Evolutionary conservation across 2,113 vertebrate species (phyloP), one percentile per base, ranked within the genome.

Genomic region (Lota lota): DNA sequence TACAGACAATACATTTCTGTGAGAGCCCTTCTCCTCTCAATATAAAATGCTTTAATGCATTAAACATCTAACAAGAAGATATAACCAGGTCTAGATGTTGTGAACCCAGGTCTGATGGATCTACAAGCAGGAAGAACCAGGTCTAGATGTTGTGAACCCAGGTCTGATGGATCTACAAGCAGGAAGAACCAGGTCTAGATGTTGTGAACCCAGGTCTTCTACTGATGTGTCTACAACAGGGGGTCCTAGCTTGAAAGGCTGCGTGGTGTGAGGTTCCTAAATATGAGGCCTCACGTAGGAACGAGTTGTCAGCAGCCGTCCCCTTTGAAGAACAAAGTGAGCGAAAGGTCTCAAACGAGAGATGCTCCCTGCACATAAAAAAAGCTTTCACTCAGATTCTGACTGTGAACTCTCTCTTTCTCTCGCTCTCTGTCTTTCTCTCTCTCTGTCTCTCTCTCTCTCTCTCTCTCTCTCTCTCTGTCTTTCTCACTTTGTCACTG

Each of bases 261-360:
- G 28, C 0, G 74, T 61, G 66, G 24, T 67, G 67, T 68, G 67
- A 64, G 60, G 40, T 67, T 72, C 19, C 10, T 20, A 20, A 54
- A 78, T 63, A 68, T 68, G 72, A 15, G n/a, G 66, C 74, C 75
- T 78, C 72, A 66, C 70, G 64, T 40, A 62, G 75, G 15, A 78
- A 33, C 20, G 47, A 66, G 73, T 76, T 66, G 70, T 68, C 40
- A 69, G 60, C 64, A 74, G 67, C 70, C 19, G 58, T 65, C 16
- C 62, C 47, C 80, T 85, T 79, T 83, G 74, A 84, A 82, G 80
- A 79, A 72, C 67, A 77, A 64, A 81, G 61, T 22, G 67, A 76
- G 83, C 74, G 64, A 80, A 76, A 78, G 57, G 56, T 63, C 47
- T 66, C 20, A 24, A 28, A 59, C 59, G 50, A 60, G 59, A 77